Evolutionary conservation across 2,888 invertebrate species (phyloP), one percentile per base, ranked within the genome.

Genomic region (Yponomeuta plumbellus): DNA sequence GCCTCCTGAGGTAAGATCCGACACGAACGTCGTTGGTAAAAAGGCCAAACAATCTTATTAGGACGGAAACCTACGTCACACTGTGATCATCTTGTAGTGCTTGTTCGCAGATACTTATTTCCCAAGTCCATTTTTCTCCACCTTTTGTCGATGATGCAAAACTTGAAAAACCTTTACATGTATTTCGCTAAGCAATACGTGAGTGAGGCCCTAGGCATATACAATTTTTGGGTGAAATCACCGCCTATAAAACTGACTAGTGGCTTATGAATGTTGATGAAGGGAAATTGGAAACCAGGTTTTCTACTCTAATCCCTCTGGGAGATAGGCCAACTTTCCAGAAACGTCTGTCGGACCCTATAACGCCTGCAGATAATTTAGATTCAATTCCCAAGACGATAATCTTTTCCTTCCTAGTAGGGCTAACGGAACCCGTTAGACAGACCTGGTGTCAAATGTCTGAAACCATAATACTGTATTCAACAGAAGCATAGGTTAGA

Each of bases 341-440:
- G 44, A 2, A 17, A 52, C 13, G 17, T 52, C 4, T 52, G 44
- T 13, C 17, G 1, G 5, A 17, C 8, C 44, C 44, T 17, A 52
- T 52, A 13, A 52, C 56, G 58, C 64, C 64, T 52, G 44, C 44
- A 17, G 17, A 44, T 13, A 20, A n/a, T 66, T 62, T 67, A 66
- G 66, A 67, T 66, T 59, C 65, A 21, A 76, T 81, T 83, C 83
- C 80, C 83, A 82, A 78, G 80, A 77, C 77, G 76, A 71, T 63
- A 22, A 21, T 63, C 21, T 63, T 63, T 26, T 23, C 44, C 44
- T 13, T 52, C 13, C 44, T 13, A 52, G 44, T 52, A 17, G 44
- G 1, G 13, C 17, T 52, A 52, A 44, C 44, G 22, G 58, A 6
- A 8, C 1, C 6, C 17, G 21, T 8, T 52, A 57, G 21, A 58